These are phyloP conservation scores for Galerucella nymphaeae DNA, from an alignment of 2,888 invertebrate genomes.

Conservation along the genomic window DNA sequence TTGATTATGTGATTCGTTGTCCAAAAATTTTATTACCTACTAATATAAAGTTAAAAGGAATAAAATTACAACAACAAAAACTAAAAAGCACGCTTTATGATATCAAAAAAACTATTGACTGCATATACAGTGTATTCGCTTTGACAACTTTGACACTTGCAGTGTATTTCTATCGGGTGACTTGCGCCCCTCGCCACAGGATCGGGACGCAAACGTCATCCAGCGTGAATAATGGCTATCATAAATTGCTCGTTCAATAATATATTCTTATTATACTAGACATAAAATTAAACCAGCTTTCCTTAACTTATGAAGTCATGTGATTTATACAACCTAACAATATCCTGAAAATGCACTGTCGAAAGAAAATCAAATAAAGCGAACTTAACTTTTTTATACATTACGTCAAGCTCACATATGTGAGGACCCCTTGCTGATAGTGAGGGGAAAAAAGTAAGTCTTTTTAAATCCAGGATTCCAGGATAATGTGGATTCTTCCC, in stretches of 20 bases:
- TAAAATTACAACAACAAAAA: no score
- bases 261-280: background rate
- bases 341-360: constrained; percentile 19
- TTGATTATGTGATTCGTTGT: background rate
- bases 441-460: constrained; percentile 49
- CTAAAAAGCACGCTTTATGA: no score
- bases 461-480: constrained; percentile 50
- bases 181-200: no score
- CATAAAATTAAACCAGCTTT: background rate
- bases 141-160: no score
- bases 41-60: background rate
- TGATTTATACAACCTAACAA: constrained; percentile 22
- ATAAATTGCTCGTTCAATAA: no score
- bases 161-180: no score
- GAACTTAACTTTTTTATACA: constrained; percentile 37
- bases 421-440: constrained; percentile 50
- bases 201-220: no score
- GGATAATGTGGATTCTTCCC: constrained; percentile 60
- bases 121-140: no score
- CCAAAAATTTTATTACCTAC: constrained; percentile 1
- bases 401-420: constrained; percentile 48
- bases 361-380: constrained; percentile 36
- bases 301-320: constrained; percentile 6
- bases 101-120: no score
- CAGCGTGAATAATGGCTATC: no score